Evolutionary conservation across 23 tunicate species (phyloP).

Genomic region (Ciona savignyi): DNA sequence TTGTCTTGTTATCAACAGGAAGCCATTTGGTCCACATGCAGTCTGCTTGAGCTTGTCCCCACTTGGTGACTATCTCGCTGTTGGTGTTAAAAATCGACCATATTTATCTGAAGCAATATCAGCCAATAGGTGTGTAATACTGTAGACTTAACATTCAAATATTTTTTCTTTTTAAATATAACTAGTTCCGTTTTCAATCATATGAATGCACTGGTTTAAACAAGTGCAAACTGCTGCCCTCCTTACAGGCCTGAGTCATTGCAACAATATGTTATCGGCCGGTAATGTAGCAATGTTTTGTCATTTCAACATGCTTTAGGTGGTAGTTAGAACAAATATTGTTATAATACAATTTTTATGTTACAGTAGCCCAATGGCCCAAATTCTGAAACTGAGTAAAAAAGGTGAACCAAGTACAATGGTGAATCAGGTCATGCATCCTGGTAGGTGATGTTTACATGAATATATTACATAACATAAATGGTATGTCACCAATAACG

Average conservation of each 20-base stretch:
- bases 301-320: no score
- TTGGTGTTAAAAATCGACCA: slow-evolving; percentile 48
- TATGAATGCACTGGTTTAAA: no score
- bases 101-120: slow-evolving; percentile 4
- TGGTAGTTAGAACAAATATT: no score
- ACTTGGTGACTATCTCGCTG: slow-evolving; percentile 59
- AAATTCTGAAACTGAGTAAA: slow-evolving; percentile 23
- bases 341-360: no score
- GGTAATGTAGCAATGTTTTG: no score
- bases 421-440: slow-evolving; percentile 39
- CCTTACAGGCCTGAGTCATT: no score
- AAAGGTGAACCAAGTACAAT: slow-evolving; percentile 10
- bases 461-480: background rate
- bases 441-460: slow-evolving; percentile 22
- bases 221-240: no score
- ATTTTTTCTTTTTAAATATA: no score
- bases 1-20: slow-evolving; percentile 39
- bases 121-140: background rate
- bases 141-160: no score
- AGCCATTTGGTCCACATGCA: slow-evolving; percentile 34
- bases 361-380: slow-evolving; percentile 55
- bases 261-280: no score
- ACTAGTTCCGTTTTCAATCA: no score
- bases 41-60: slow-evolving; percentile 73
- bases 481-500: no score